phyloP scores from a whole-genome alignment of 1,140 invertebrate species.

The Bombus consobrinus region DNA sequence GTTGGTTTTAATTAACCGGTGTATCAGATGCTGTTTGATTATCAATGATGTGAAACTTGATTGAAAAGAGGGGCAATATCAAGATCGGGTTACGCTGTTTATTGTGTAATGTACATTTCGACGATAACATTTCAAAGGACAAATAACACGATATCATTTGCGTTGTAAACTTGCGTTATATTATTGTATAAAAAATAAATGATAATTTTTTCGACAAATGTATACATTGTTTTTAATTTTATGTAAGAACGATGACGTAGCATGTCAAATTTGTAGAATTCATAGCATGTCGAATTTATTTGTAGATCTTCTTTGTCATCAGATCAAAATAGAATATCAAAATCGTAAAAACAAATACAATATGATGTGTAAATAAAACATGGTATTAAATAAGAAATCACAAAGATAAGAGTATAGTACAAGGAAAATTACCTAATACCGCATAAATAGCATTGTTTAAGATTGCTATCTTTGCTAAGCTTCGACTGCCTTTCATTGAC shows the following conservation, averaged over 20 bases:
- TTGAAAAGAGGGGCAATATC: background rate
- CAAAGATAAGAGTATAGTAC: background rate
- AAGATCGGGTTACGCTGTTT: background rate
- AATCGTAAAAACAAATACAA: too few species aligned
- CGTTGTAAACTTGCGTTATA: background rate
- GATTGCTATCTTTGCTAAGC: too few species aligned
- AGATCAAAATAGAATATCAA: background rate
- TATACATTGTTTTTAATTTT: background rate
- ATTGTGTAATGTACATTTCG: background rate
- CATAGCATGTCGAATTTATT: background rate
- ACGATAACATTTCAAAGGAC: too few species aligned
- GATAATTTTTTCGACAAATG: background rate
- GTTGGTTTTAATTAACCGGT: background rate
- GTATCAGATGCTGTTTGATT: background rate
- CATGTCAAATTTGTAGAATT: background rate
- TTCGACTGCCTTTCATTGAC: too few species aligned
- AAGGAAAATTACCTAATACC: too few species aligned
- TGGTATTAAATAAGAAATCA: background rate
- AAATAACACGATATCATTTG: background rate
- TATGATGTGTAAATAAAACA: too few species aligned
- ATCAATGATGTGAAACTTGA: background rate
- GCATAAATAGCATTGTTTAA: too few species aligned
- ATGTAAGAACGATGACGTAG: background rate
- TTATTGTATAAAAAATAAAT: background rate
- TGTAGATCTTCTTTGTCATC: background rate